A percentile compares a stretch with the other conserved stretches of the same genome.
Conservation (phyloP, 2,888 invertebrate genomes). For the Limnephilus rhombicus region DNA sequence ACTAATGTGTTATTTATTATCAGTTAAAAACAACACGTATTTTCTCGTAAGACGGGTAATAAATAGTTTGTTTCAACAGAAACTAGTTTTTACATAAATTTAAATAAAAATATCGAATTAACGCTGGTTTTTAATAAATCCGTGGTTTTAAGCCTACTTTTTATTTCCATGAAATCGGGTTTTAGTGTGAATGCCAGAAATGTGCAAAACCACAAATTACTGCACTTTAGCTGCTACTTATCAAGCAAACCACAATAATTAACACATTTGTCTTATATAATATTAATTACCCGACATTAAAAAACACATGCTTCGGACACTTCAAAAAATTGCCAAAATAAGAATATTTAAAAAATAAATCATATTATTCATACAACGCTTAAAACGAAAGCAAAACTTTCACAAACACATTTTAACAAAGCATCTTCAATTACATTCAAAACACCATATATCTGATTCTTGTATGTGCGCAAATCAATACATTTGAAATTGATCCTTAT, state of each 20-base stretch:
- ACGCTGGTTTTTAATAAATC: neutral
- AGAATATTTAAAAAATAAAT: neutral
- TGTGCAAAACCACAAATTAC: neutral
- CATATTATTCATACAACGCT: neutral
- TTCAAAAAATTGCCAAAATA: neutral
- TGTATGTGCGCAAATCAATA: neutral
- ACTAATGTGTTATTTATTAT: neutral
- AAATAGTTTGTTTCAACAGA: slow-evolving; percentile 15
- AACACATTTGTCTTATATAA: neutral
- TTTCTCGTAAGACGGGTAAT: neutral
- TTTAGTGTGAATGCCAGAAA: neutral
- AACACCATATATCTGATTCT: neutral
- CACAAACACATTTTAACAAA: neutral
- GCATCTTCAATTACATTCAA: neutral
- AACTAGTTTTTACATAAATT: neutral
- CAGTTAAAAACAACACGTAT: neutral
- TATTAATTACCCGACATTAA: neutral
- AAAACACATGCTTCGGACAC: neutral
- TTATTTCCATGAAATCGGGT: neutral
- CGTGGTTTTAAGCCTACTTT: neutral
- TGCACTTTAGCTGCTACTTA: neutral
- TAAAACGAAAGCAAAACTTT: neutral
- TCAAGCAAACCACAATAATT: neutral
- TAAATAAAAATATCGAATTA: neutral
- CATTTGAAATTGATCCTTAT: neutral